A percentile compares a stretch with the other conserved stretches of the same genome.
Conservation (phyloP, 53 echinoderm and acorn worm species). For the Luidia sarsii region DNA sequence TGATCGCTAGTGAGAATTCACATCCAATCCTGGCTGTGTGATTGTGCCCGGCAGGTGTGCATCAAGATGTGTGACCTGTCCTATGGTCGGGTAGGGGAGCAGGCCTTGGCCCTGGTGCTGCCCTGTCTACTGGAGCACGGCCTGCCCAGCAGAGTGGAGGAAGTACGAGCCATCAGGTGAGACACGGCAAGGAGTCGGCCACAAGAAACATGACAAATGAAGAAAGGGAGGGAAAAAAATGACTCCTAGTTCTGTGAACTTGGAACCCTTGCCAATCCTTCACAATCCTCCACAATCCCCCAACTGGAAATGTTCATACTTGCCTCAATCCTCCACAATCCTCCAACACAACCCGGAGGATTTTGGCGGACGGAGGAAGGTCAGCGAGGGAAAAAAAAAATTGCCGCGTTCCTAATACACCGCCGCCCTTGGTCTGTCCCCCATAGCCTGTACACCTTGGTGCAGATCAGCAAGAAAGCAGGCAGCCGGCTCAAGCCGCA, state of each 20-base stretch:
- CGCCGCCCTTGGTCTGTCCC: too few species aligned
- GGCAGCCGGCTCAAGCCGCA: conserved; percentile 84
- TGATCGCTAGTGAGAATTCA: too few species aligned
- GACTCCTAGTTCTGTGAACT: neutral
- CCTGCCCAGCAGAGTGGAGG: conserved; percentile 82
- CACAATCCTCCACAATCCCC: too few species aligned
- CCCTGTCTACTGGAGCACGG: conserved; percentile 83
- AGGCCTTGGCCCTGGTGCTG: conserved; percentile 72
- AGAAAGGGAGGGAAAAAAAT: neutral
- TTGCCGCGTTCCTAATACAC: too few species aligned
- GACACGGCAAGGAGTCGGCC: neutral
- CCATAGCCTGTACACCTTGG: conserved; percentile 80
- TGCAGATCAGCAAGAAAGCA: conserved; percentile 93
- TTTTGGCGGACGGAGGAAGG: too few species aligned
- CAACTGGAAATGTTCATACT: too few species aligned
- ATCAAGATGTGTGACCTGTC: conserved; percentile 91
- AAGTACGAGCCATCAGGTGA: conserved; percentile 85
- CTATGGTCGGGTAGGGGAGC: conserved; percentile 70
- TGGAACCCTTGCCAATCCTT: too few species aligned
- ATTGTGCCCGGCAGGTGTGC: conserved; percentile 60
- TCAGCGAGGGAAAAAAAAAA: too few species aligned
- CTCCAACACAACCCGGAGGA: too few species aligned
- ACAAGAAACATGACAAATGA: neutral
- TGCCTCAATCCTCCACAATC: too few species aligned
- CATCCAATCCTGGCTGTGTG: too few species aligned